Conservation (phyloP, 2,888 invertebrate species). For the Galeruca laticollis region DNA sequence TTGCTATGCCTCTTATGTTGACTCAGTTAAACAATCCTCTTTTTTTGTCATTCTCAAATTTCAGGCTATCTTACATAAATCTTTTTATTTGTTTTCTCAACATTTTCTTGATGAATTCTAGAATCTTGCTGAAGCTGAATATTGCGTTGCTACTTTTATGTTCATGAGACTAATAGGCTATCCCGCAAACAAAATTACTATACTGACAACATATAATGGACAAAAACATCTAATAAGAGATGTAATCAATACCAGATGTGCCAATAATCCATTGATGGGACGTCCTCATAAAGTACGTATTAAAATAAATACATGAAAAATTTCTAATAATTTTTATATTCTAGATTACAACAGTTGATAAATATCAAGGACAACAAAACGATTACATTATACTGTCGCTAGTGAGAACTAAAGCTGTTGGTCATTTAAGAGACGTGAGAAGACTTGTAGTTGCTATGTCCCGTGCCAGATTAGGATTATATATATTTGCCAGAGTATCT, state of each 20-base stretch:
- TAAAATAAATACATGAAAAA: neutral
- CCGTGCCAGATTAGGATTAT: conserved; percentile 94
- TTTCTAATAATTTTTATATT: conserved; percentile 31
- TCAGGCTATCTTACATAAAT: neutral
- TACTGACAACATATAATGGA: conserved; percentile 98
- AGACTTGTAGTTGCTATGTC: conserved; percentile 98
- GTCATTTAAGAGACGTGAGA: conserved; percentile 95
- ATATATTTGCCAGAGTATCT: conserved; percentile 92
- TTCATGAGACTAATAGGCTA: conserved; percentile 98
- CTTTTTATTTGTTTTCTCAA: neutral
- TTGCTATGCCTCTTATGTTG: too few species aligned
- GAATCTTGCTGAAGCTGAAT: conserved; percentile 92
- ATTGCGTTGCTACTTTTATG: conserved; percentile 97
- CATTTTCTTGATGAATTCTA: conserved; percentile 56
- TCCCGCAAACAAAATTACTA: conserved; percentile 96
- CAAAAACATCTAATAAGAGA: conserved; percentile 98
- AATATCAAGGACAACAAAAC: conserved; percentile 99
- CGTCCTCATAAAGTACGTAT: conserved; percentile 83
- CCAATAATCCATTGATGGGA: conserved; percentile 94
- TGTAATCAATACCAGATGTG: conserved; percentile 93
- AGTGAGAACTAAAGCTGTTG: conserved; percentile 96
- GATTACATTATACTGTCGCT: conserved; percentile 97
- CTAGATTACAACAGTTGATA: conserved; percentile 94
- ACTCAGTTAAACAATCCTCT: neutral
- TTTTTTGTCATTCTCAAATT: neutral